These are phyloP conservation scores for Urophycis tenuis DNA, from an alignment of 2,797 vertebrate genomes.

Conservation along the genomic window DNA sequence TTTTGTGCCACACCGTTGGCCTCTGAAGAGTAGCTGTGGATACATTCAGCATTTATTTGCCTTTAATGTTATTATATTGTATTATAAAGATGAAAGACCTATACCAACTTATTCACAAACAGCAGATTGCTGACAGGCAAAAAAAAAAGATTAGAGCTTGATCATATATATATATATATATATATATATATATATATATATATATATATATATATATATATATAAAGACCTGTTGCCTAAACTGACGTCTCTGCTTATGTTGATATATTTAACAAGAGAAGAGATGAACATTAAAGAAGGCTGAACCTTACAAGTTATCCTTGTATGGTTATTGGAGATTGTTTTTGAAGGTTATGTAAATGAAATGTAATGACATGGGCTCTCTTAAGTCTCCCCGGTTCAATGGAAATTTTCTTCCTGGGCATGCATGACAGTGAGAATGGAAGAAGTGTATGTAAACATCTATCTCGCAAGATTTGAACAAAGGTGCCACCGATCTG, in stretches of 20 bases:
- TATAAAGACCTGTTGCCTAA: background rate
- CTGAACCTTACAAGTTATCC: too few relatives aligned
- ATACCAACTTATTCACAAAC: background rate
- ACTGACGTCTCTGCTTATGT: background rate
- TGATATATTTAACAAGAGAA: background rate
- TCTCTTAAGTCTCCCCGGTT: conserved; percentile 9
- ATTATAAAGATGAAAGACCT: background rate
- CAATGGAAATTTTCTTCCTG: conserved; percentile 11
- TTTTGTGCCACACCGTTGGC: background rate
- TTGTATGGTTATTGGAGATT: too few relatives aligned
- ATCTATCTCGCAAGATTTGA: background rate
- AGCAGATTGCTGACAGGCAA: background rate
- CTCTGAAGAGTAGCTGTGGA: background rate
- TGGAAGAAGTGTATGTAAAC: too few relatives aligned
- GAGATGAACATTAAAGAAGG: too few relatives aligned
- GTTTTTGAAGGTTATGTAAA: too few relatives aligned
- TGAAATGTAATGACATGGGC: background rate
- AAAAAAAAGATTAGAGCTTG: too few relatives aligned
- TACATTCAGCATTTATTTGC: background rate
- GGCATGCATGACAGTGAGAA: conserved; percentile 14
- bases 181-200: background rate
- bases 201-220: background rate
- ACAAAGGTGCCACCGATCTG: background rate
- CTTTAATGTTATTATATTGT: background rate
- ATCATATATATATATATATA: background rate